These are phyloP conservation scores for Zygaena filipendulae DNA, from an alignment of 2,888 invertebrate genomes.

Conservation along the genomic window DNA sequence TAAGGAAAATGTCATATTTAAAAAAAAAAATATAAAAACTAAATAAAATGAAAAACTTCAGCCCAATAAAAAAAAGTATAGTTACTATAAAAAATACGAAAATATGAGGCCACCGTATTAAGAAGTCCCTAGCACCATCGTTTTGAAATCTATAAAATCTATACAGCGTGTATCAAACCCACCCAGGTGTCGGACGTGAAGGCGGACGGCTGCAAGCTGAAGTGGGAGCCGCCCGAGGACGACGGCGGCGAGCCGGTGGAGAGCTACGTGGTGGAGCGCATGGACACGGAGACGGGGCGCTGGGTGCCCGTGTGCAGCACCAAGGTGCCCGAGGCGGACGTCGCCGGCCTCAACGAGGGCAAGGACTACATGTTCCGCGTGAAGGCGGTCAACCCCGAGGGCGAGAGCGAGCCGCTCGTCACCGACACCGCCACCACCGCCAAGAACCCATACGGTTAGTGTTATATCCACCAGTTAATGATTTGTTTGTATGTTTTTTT, in stretches of 20 bases:
- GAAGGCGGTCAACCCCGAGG: conserved; percentile 95
- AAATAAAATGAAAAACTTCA: too few relatives aligned
- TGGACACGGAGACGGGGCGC: conserved; percentile 92
- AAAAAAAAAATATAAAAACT: background rate
- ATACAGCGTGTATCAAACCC: background rate
- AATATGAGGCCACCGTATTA: too few relatives aligned
- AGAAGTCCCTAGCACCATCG: background rate
- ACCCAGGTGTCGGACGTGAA: conserved; percentile 80
- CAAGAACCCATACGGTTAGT: conserved; percentile 93
- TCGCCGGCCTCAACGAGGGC: conserved; percentile 93
- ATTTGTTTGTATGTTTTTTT: conserved; percentile 5
- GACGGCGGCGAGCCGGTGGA: conserved; percentile 96
- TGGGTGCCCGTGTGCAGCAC: conserved; percentile 91
- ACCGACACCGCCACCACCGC: conserved; percentile 92
- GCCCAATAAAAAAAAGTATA: too few relatives aligned
- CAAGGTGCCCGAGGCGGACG: conserved; percentile 80
- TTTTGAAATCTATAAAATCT: too few relatives aligned
- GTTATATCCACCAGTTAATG: conserved; percentile 16
- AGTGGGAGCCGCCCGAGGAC: conserved; percentile 97
- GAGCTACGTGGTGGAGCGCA: conserved; percentile 94
- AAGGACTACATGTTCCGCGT: conserved; percentile 98
- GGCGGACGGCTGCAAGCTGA: conserved; percentile 91
- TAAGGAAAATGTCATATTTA: too few relatives aligned
- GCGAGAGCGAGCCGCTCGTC: conserved; percentile 96
- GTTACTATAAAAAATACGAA: too few relatives aligned